Conservation (phyloP, 2,113 vertebrate species). For the Lampris incognitus region DNA sequence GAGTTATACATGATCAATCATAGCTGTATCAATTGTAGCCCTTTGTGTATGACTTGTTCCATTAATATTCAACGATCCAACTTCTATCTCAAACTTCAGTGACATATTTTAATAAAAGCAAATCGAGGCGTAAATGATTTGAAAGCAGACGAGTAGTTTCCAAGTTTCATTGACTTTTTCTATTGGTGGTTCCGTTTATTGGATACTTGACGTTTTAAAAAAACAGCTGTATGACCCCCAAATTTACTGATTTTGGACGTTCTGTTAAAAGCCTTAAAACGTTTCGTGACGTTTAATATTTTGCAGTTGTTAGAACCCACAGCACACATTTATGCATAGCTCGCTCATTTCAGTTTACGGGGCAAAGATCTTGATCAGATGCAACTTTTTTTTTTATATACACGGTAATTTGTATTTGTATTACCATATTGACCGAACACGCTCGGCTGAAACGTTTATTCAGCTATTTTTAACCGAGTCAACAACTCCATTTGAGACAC, state of each 20-base stretch:
- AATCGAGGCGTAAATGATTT: neutral
- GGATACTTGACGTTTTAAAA: neutral
- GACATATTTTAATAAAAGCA: no score
- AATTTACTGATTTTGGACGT: slow-evolving; percentile 22
- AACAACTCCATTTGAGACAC: slow-evolving; percentile 24
- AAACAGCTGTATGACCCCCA: slow-evolving; percentile 16
- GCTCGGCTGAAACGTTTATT: slow-evolving; percentile 5
- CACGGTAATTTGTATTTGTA: slow-evolving; percentile 42
- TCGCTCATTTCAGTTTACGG: slow-evolving; percentile 4
- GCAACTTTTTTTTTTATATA: slow-evolving; percentile 45
- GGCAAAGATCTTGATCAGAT: slow-evolving; percentile 13
- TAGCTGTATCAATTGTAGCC: slow-evolving; percentile 14
- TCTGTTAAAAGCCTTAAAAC: slow-evolving; percentile 6
- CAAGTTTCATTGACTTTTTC: neutral
- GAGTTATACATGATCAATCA: neutral
- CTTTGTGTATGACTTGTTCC: neutral
- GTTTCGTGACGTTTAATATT: neutral
- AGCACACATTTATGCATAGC: slow-evolving; percentile 11
- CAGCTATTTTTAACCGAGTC: no score
- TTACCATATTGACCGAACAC: slow-evolving; percentile 1
- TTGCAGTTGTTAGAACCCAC: slow-evolving; percentile 2
- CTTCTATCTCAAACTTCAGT: no score
- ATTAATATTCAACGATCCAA: neutral
- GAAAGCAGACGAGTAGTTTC: neutral
- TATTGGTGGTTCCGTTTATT: neutral